Percentiles rank a stretch among this genome's conserved stretches.
Evolutionary conservation across 2,888 invertebrate genomes (phyloP).

Genomic region (Stenchaetothrips biformis): DNA sequence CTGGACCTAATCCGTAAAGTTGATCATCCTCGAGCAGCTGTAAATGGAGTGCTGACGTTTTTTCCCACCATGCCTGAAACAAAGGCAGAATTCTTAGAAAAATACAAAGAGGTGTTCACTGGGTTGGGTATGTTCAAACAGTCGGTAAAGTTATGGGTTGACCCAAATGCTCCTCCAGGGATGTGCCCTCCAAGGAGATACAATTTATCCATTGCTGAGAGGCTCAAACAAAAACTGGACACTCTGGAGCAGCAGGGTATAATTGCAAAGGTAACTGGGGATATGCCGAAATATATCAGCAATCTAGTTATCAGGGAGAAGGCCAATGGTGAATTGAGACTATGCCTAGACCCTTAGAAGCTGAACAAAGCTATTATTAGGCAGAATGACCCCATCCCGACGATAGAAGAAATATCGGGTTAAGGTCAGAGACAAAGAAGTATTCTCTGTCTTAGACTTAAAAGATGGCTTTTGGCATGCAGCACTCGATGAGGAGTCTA

Average conservation of each 20-base stretch:
- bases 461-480: conserved; percentile 36
- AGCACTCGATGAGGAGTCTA: conserved; percentile 35
- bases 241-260: no score
- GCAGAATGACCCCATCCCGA: conserved; percentile 34
- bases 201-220: no score
- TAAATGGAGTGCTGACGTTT: no score
- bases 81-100: no score
- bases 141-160: no score
- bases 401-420: conserved; percentile 35
- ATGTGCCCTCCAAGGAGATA: no score
- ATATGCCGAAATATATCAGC: conserved; percentile 29
- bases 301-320: conserved; percentile 36
- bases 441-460: conserved; percentile 34
- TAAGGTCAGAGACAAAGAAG: conserved; percentile 32
- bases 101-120: no score
- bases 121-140: no score
- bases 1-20: no score
- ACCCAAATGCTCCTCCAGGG: no score
- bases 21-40: no score
- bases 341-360: conserved; percentile 37
- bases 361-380: conserved; percentile 36
- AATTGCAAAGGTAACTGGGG: background rate
- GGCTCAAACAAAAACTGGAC: no score
- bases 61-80: background rate
- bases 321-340: conserved; percentile 35